phyloP scores from a whole-genome alignment of 2,797 vertebrate genomes.

The Lagodon rhomboides region DNA sequence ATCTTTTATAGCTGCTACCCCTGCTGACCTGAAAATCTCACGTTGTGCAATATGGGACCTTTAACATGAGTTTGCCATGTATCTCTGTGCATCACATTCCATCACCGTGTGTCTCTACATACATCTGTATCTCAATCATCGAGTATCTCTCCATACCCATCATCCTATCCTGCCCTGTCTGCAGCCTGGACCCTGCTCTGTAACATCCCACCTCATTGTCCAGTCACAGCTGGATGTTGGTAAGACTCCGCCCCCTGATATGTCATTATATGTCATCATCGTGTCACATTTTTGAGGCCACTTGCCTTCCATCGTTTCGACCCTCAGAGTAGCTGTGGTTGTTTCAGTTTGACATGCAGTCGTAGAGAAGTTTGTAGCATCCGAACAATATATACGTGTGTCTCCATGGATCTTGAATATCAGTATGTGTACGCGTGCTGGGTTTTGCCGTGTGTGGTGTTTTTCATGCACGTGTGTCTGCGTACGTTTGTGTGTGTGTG shows the following conservation, averaged over 20 bases:
- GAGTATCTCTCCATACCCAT: slow-evolving; percentile 63
- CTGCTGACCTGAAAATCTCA: too few species aligned
- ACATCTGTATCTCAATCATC: slow-evolving; percentile 47
- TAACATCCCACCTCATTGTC: slow-evolving; percentile 74
- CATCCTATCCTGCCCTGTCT: slow-evolving; percentile 64
- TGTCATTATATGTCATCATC: slow-evolving; percentile 45
- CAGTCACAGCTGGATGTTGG: slow-evolving; percentile 70
- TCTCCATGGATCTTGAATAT: slow-evolving; percentile 25
- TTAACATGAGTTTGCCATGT: slow-evolving; percentile 21
- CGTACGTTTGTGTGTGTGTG: slow-evolving; percentile 19
- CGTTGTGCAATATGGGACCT: too few species aligned
- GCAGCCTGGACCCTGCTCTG: slow-evolving; percentile 67
- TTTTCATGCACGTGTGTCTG: slow-evolving; percentile 21
- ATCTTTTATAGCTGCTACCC: too few species aligned
- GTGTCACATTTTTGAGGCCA: slow-evolving; percentile 34
- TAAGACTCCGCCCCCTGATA: slow-evolving; percentile 67
- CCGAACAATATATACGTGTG: neutral
- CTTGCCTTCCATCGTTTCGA: slow-evolving; percentile 36
- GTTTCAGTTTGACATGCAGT: neutral
- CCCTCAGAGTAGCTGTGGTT: slow-evolving; percentile 8
- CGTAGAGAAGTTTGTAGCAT: slow-evolving; percentile 27
- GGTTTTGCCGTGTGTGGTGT: slow-evolving; percentile 13
- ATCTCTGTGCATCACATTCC: slow-evolving; percentile 13
- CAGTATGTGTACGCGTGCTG: slow-evolving; percentile 11
- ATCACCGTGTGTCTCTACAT: slow-evolving; percentile 30